phyloP scores from a whole-genome alignment of 2,888 invertebrate species.

The Argynnis bischoffii region DNA sequence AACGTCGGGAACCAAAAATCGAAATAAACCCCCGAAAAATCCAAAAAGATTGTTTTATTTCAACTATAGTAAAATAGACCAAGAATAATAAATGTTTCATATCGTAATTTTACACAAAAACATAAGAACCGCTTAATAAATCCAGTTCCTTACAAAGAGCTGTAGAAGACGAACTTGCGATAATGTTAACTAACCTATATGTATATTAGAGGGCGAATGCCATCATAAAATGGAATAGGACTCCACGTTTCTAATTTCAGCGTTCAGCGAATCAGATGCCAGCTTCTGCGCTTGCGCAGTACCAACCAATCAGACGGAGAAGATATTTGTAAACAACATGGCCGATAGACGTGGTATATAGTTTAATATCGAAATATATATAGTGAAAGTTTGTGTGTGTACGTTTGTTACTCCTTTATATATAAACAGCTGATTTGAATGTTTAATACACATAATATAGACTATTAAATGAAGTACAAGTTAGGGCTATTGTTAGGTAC shows the following conservation, averaged over 20 bases:
- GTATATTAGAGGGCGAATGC: not conserved
- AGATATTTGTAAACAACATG: conserved; percentile 56
- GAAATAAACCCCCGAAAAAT: too few relatives aligned
- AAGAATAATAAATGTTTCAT: too few relatives aligned
- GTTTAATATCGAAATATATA: not conserved
- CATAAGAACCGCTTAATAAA: too few relatives aligned
- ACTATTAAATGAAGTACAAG: not conserved
- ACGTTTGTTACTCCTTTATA: too few relatives aligned
- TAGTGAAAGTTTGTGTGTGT: not conserved
- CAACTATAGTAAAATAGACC: too few relatives aligned
- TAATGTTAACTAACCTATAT: conserved; percentile 1
- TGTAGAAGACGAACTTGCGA: too few relatives aligned
- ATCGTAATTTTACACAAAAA: too few relatives aligned
- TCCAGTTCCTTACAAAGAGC: too few relatives aligned
- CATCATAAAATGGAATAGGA: conserved; percentile 28
- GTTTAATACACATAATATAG: not conserved
- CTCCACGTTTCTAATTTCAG: conserved; percentile 63
- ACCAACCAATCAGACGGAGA: conserved; percentile 56
- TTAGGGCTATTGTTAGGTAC: too few relatives aligned
- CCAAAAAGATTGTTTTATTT: too few relatives aligned
- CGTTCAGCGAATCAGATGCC: conserved; percentile 56
- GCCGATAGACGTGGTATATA: conserved; percentile 43
- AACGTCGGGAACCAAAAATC: too few relatives aligned
- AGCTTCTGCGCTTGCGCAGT: conserved; percentile 49
- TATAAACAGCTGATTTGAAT: too few relatives aligned